These are phyloP conservation scores for Oncorhynchus masou DNA, from an alignment of 2,113 vertebrate species.

Conservation along the genomic window DNA sequence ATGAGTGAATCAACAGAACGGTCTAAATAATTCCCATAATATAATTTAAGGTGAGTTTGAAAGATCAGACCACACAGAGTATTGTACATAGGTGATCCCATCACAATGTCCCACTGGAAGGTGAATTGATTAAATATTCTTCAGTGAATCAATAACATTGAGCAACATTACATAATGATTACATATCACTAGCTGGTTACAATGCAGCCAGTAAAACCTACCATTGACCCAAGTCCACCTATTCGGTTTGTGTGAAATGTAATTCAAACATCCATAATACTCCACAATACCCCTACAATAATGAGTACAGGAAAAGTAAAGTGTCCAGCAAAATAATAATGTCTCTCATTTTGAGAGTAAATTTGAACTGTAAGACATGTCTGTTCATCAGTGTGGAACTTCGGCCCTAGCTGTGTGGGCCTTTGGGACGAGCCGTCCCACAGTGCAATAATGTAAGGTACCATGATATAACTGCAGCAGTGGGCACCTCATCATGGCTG, in stretches of 20 bases:
- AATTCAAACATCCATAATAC: no score
- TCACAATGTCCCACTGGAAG: slow-evolving; percentile 4
- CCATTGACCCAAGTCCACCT: no score
- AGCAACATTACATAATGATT: slow-evolving; percentile 27
- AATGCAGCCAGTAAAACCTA: not conserved
- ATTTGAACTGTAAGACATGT: no score
- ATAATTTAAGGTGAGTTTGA: no score
- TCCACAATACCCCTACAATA: no score
- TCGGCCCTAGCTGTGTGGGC: slow-evolving; percentile 29
- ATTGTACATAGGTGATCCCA: slow-evolving; percentile 23
- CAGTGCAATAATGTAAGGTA: not conserved
- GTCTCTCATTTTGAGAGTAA: no score
- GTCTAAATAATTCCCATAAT: no score
- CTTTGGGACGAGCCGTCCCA: slow-evolving; percentile 29
- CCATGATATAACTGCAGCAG: not conserved
- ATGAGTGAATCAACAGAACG: not conserved
- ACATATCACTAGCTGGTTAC: not conserved
- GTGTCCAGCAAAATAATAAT: no score
- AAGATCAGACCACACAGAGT: not conserved
- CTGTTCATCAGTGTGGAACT: slow-evolving; percentile 24
- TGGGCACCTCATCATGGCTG: slow-evolving; percentile 24
- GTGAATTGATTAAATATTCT: slow-evolving; percentile 37
- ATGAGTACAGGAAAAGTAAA: no score
- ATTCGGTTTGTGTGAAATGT: no score
- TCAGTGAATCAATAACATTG: slow-evolving; percentile 40